Percentiles rank a stretch among this genome's conserved stretches.
These are phyloP conservation scores for Poeciliopsis retropinna DNA, from an alignment of 2,113 vertebrate genomes.

Conservation along the genomic window DNA sequence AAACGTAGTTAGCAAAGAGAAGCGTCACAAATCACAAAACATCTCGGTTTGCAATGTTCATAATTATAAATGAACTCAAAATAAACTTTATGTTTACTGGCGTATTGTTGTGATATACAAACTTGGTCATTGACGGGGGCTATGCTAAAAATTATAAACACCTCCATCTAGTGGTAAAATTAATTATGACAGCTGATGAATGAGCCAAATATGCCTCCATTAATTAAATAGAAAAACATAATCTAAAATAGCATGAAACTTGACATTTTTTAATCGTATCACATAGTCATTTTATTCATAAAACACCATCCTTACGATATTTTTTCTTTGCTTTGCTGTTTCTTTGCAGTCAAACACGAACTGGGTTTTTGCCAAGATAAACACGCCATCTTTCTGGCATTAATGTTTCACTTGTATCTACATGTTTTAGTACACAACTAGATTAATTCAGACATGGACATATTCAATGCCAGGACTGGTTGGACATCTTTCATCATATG, in stretches of 20 bases:
- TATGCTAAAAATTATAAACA: not conserved
- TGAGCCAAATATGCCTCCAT: not conserved
- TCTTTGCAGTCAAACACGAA: not conserved
- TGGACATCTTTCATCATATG: conserved; percentile 36
- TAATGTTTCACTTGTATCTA: conserved; percentile 51
- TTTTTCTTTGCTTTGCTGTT: not conserved
- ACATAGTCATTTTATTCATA: not conserved
- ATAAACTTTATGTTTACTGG: too few relatives aligned
- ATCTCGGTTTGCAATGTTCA: too few relatives aligned
- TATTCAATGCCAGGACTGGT: conserved; percentile 29
- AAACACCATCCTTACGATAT: not conserved
- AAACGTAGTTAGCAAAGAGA: not conserved
- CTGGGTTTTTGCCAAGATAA: conserved; percentile 71
- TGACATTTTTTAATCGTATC: not conserved
- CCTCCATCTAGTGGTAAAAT: not conserved
- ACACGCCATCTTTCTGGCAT: conserved; percentile 65
- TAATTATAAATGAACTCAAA: too few relatives aligned
- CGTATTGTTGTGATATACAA: not conserved
- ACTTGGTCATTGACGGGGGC: not conserved
- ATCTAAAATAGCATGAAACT: fast-evolving
- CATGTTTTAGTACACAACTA: conserved; percentile 12
- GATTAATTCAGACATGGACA: conserved; percentile 15
- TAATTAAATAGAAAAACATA: not conserved
- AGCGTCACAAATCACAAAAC: not conserved
- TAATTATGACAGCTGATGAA: not conserved